A percentile compares a stretch with the other conserved stretches of the same genome.
Conservation (phyloP, 2,113 vertebrate genomes). For the Todiramphus saurophagus region DNA sequence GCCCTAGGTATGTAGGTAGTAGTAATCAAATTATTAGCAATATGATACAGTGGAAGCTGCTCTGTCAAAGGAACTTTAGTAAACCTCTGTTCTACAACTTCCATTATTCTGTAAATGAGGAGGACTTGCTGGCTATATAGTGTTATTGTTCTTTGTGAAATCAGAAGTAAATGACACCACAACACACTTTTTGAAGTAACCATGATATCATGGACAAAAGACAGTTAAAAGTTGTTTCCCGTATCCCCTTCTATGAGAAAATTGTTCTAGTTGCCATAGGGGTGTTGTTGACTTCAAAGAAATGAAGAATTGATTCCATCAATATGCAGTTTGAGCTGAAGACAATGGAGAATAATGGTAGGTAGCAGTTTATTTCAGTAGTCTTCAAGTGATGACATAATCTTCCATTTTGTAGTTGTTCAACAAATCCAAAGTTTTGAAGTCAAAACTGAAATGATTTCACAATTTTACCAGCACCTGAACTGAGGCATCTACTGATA, state of each 20-base stretch:
- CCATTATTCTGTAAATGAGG: not conserved
- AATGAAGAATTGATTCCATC: not conserved
- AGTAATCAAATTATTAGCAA: not conserved
- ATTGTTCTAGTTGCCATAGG: not conserved
- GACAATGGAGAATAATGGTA: not conserved
- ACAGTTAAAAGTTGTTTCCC: not conserved
- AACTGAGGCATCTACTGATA: not conserved
- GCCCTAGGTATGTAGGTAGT: not conserved
- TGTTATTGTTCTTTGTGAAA: not conserved
- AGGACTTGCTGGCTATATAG: not conserved
- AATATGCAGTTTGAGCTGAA: not conserved
- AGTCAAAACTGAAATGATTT: not conserved
- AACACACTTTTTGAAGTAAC: not conserved
- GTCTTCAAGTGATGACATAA: not conserved
- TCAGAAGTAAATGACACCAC: not conserved
- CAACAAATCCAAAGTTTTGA: not conserved
- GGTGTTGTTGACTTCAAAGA: not conserved
- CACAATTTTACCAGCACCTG: not conserved
- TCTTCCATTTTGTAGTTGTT: not conserved
- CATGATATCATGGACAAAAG: not conserved
- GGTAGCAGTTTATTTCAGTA: not conserved
- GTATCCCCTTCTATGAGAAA: not conserved
- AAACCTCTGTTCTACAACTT: not conserved
- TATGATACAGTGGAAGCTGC: not conserved
- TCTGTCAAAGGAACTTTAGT: not conserved